Percentiles rank a stretch among this genome's conserved stretches.
Evolutionary conservation across 2,888 invertebrate genomes (phyloP).

Genomic region (Brachypterus glaber): DNA sequence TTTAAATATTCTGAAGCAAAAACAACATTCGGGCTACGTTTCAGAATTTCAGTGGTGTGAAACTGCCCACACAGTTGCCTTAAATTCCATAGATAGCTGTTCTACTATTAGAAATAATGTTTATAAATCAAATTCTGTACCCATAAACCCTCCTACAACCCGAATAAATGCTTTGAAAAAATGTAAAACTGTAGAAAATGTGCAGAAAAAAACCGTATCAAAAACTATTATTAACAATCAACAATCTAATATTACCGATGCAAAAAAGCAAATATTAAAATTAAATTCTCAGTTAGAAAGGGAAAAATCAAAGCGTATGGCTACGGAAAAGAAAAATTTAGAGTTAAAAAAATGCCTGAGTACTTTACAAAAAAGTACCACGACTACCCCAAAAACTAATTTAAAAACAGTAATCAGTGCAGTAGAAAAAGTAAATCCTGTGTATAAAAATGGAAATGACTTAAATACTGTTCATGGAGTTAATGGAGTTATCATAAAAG

Average conservation of each 20-base stretch:
- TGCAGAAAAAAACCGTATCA: conserved; percentile 18
- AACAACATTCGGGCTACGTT: conserved; percentile 28
- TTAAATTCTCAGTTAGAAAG: conserved; percentile 52
- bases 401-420: conserved; percentile 3
- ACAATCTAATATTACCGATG: neutral
- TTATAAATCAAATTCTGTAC: conserved; percentile 31
- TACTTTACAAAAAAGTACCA: neutral
- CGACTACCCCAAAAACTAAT: neutral
- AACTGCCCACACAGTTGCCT: conserved; percentile 26
- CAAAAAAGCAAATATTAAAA: conserved; percentile 15
- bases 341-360: conserved; percentile 36
- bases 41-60: conserved; percentile 37
- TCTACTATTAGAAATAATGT: conserved; percentile 16
- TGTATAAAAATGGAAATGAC: neutral
- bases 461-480: too few relatives aligned
- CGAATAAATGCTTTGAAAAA: too few relatives aligned
- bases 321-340: conserved; percentile 52
- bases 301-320: conserved; percentile 52
- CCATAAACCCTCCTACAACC: too few relatives aligned
- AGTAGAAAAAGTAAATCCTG: conserved; percentile 4
- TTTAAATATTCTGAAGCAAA: conserved; percentile 32
- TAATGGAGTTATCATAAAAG: too few relatives aligned
- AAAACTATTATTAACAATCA: conserved; percentile 19
- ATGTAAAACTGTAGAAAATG: too few relatives aligned
- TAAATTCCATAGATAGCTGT: conserved; percentile 24